Conservation (phyloP, 2,797 vertebrate genomes). For the Arctocebus calabarensis region DNA sequence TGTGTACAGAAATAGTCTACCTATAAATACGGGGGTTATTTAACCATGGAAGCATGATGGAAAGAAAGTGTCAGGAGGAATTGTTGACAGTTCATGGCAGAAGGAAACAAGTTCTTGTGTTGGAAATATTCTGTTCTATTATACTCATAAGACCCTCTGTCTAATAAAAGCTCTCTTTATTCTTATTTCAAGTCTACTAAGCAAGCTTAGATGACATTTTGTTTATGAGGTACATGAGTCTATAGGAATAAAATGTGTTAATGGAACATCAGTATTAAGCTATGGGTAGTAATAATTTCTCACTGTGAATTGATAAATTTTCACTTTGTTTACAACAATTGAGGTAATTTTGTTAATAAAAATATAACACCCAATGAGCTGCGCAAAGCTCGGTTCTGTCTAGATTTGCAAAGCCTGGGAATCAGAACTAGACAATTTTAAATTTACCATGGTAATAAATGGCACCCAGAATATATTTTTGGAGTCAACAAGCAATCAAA, state of each 20-base stretch:
- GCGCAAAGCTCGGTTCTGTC: neutral
- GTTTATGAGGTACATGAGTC: neutral
- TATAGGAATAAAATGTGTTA: neutral
- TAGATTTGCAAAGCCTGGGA: neutral
- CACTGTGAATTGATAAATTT: neutral
- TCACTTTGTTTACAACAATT: neutral
- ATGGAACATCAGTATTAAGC: neutral
- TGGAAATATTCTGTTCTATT: neutral
- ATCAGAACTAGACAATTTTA: neutral
- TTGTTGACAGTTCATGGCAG: neutral
- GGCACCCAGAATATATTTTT: neutral
- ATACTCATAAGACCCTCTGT: neutral
- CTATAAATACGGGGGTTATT: neutral
- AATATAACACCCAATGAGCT: neutral
- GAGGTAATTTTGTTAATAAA: constrained; percentile 50
- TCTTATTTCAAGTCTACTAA: neutral
- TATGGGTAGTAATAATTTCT: neutral
- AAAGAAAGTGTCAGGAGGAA: neutral
- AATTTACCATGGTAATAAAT: neutral
- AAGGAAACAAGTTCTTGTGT: neutral
- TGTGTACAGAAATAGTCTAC: neutral
- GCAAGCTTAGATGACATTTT: neutral
- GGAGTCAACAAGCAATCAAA: neutral
- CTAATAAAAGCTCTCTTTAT: neutral
- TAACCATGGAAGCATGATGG: neutral